Evolutionary conservation across 2,888 invertebrate species (phyloP), one percentile per base, ranked within the genome.

Genomic region (Eustalomyia histrio): DNA sequence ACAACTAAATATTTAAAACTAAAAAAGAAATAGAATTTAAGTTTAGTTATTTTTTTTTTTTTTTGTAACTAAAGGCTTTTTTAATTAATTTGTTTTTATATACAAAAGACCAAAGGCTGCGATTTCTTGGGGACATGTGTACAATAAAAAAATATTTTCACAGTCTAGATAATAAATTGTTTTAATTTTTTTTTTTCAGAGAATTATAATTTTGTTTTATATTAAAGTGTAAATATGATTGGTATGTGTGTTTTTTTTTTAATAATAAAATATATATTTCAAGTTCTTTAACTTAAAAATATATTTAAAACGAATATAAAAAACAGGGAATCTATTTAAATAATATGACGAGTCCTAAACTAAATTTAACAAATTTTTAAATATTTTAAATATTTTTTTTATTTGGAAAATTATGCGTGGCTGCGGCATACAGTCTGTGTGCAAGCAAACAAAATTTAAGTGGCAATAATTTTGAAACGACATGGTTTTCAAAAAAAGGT

Each of bases 401-500:
- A 61, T 73, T 73, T 72, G 61, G 71, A 73, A 83, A 79, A 72
- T 73, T 88, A 90, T 91, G 91, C 91, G 91, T 91, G 91, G 91
- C 91, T 90, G 90, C 91, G 91, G 91, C 91, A 91, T 90, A 90
- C 90, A 79, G 78, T 73, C 61, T 78, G 72, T 79, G 90, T 91
- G 90, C 91, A 91, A 90, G 90, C 90, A 91, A 90, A 86, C 89
- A 90, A 90, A 87, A 87, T 85, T 86, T 87, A 87, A 81, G 81
- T 81, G 81, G 78, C 69, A 81, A 67, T 67, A 78, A 78, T 81
- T 81, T 76, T 61, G 47, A 69, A 73, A 80, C 86, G 83, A 84
- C 83, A 83, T 47, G 43, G 43, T 47, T 47, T 47, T 47, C 43
- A 47, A 47, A 47, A 2, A 29, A n/a, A 47, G 43, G 43, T 47